These are phyloP conservation scores for Phyllotreta cruciferae DNA, from an alignment of 2,888 invertebrate genomes.

Conservation along the genomic window DNA sequence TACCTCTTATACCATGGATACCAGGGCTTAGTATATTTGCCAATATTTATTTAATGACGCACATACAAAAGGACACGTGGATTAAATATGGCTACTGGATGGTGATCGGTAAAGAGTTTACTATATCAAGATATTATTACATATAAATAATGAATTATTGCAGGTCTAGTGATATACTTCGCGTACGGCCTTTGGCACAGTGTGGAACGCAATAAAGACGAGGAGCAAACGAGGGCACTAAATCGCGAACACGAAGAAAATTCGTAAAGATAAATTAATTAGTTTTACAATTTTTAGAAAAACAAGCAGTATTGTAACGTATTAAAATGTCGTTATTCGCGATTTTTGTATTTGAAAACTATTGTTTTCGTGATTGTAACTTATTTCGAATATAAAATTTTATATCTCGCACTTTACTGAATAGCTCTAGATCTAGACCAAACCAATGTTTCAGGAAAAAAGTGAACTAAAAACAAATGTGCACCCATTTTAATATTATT, in stretches of 20 bases:
- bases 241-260: conserved; percentile 13
- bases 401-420: background rate
- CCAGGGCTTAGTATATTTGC: conserved; percentile 82
- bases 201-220: conserved; percentile 56
- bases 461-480: no score
- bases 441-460: no score
- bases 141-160: conserved; percentile 30
- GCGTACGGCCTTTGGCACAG: conserved; percentile 78
- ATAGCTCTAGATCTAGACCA: background rate
- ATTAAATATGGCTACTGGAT: conserved; percentile 83
- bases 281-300: conserved; percentile 3
- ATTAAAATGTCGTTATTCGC: conserved; percentile 18
- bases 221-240: conserved; percentile 23
- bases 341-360: conserved; percentile 16
- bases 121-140: conserved; percentile 19
- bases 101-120: conserved; percentile 68
- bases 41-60: conserved; percentile 86
- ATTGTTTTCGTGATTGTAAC: conserved; percentile 20
- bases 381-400: conserved; percentile 1
- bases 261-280: background rate
- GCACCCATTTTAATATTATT: background rate
- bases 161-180: conserved; percentile 77
- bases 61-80: conserved; percentile 82
- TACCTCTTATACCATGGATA: conserved; percentile 82
- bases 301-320: conserved; percentile 27